Conservation (phyloP, 2,113 vertebrate species). For the Triplophysa tibetana region DNA sequence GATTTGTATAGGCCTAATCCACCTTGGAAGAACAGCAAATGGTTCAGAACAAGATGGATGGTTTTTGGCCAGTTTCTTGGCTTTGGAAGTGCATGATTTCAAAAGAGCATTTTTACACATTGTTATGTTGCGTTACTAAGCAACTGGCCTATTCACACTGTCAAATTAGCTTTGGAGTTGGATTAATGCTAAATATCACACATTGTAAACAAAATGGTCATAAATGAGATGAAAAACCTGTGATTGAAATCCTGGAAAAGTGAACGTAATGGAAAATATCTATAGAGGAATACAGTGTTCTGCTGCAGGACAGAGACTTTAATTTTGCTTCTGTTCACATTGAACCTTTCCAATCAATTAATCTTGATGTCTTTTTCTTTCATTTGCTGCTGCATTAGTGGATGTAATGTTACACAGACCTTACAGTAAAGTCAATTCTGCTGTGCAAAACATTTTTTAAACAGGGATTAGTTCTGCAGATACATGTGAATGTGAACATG, state of each 20-base stretch:
- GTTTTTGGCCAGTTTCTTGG: slow-evolving; percentile 5
- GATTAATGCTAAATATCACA: background rate
- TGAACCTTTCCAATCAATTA: background rate
- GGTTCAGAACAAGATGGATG: background rate
- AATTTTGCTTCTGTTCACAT: background rate
- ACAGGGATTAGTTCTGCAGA: background rate
- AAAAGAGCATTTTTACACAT: slow-evolving; percentile 20
- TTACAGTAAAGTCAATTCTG: background rate
- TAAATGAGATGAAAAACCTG: background rate
- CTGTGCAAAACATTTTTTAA: background rate
- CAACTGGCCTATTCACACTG: slow-evolving; percentile 17
- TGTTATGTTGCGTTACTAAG: slow-evolving; percentile 31
- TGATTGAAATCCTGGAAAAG: background rate
- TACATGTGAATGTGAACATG: background rate
- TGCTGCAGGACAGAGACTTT: background rate
- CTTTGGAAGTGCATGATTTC: background rate
- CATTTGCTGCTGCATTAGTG: background rate
- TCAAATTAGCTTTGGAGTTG: background rate
- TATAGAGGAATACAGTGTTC: background rate
- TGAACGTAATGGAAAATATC: background rate
- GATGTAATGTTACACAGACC: background rate
- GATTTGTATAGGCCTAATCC: background rate
- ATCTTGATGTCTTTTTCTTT: background rate
- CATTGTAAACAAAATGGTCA: slow-evolving; percentile 1
- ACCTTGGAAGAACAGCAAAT: slow-evolving; percentile 9